Evolutionary conservation across 2,888 invertebrate genomes (phyloP).

Genomic region (Tetranychus truncatus): DNA sequence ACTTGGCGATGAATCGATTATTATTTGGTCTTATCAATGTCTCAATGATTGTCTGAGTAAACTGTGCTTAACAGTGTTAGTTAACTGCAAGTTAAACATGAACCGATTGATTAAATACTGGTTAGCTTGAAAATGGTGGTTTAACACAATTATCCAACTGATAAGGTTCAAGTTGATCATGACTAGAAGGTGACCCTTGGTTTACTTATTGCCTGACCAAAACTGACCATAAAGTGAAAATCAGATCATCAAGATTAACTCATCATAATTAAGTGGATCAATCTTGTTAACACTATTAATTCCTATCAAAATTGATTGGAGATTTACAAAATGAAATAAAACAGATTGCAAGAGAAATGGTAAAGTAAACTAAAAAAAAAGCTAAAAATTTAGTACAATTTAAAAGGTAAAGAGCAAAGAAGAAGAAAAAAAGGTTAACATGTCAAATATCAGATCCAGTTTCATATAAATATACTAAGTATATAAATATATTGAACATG

Average conservation of each 20-base stretch:
- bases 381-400: background rate
- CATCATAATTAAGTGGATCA: background rate
- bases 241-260: background rate
- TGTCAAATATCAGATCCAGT: background rate
- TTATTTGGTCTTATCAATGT: no score
- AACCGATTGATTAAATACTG: no score
- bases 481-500: background rate
- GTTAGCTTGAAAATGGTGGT: no score
- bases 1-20: no score
- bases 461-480: background rate
- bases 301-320: background rate
- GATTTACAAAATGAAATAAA: background rate
- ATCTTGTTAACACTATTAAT: background rate
- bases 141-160: no score
- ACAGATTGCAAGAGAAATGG: background rate
- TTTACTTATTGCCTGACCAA: background rate
- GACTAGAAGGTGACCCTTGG: no score
- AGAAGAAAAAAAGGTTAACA: background rate
- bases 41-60: no score
- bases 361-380: background rate
- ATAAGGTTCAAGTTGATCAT: no score
- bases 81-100: no score
- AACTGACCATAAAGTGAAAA: background rate
- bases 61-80: no score
- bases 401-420: no score